Conservation (phyloP, 1,140 invertebrate genomes). For the Drosophila nebulosa region DNA sequence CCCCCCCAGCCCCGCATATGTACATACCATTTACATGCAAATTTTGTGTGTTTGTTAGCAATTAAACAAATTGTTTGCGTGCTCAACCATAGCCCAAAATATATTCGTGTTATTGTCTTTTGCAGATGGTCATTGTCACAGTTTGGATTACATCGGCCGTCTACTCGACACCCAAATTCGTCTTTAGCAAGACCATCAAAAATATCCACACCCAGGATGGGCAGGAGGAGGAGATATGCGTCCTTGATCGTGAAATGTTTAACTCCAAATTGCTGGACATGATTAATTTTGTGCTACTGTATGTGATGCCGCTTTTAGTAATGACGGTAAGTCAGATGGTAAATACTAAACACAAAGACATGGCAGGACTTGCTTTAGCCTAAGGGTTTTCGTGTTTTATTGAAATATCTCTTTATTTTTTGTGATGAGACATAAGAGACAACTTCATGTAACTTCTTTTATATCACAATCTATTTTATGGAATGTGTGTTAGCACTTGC, state of each 20-base stretch:
- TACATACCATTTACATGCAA: slow-evolving; percentile 33
- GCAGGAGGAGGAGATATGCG: slow-evolving; percentile 87
- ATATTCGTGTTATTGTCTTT: slow-evolving; percentile 12
- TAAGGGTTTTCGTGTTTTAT: no score
- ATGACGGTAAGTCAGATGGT: slow-evolving; percentile 85
- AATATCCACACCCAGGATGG: slow-evolving; percentile 83
- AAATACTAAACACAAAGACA: not conserved
- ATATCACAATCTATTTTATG: no score
- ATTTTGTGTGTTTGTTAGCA: slow-evolving; percentile 42
- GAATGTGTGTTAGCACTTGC: no score
- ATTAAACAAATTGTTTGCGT: slow-evolving; percentile 66
- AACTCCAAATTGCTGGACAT: slow-evolving; percentile 89
- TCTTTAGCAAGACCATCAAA: slow-evolving; percentile 87
- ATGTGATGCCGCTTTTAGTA: slow-evolving; percentile 87
- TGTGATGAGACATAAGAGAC: no score
- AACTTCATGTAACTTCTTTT: no score
- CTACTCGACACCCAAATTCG: slow-evolving; percentile 89
- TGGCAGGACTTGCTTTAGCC: no score
- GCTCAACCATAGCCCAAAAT: slow-evolving; percentile 13
- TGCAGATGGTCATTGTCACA: slow-evolving; percentile 86
- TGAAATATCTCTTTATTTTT: no score
- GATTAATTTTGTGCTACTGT: slow-evolving; percentile 88
- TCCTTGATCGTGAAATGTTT: slow-evolving; percentile 87
- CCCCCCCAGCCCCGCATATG: no score
- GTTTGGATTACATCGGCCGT: slow-evolving; percentile 89